Conservation (phyloP, 1,140 invertebrate species). For the Glossosoma conforme region DNA sequence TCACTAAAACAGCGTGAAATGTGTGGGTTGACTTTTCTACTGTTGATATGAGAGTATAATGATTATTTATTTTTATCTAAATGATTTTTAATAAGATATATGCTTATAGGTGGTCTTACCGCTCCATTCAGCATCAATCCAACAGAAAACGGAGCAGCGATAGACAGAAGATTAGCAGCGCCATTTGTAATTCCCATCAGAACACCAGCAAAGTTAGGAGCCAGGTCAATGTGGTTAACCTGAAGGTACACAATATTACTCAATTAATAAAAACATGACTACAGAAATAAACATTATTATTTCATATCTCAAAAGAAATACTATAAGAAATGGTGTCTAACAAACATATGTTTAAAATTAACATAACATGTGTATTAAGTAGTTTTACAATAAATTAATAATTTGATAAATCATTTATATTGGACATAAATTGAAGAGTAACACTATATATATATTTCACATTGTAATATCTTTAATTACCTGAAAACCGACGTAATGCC, state of each 20-base stretch:
- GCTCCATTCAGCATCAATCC: constrained; percentile 54
- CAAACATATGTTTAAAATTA: no score
- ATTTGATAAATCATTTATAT: no score
- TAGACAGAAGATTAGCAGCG: constrained; percentile 64
- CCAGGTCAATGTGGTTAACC: constrained; percentile 67
- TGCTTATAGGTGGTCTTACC: constrained; percentile 40
- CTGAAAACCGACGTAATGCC: constrained; percentile 61
- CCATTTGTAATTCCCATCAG: constrained; percentile 73
- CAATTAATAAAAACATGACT: constrained; percentile 38
- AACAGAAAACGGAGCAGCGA: constrained; percentile 60
- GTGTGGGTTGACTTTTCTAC: no score
- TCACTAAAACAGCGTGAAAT: no score
- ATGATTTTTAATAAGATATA: neutral
- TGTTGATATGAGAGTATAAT: no score
- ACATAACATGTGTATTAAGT: no score
- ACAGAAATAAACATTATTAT: no score
- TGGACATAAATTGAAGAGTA: neutral
- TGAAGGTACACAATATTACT: no score
- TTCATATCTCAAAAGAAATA: no score
- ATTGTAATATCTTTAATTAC: no score
- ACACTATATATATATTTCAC: neutral
- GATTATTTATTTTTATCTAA: neutral
- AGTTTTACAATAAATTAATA: no score
- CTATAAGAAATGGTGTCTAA: no score
- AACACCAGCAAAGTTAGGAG: constrained; percentile 64